phyloP scores from a whole-genome alignment of 2,113 vertebrate species.

The Apistogramma diplotaenia region DNA sequence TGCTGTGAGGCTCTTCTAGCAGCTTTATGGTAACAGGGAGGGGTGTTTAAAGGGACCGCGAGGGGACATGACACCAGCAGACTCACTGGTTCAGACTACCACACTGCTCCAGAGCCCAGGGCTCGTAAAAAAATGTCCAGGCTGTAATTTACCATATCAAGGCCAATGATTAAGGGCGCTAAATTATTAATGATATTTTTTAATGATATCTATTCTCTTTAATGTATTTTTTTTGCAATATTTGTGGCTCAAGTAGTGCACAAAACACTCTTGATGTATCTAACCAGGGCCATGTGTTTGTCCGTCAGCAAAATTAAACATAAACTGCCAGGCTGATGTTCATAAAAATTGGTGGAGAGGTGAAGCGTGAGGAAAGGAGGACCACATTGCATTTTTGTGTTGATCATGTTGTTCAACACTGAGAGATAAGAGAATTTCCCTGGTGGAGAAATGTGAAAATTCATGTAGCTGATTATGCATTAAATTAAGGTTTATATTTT shows the following conservation, averaged over 20 bases:
- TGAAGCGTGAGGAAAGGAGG: not conserved
- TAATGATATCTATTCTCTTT: no score
- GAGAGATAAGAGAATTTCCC: no score
- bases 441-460: not conserved
- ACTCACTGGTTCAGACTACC: not conserved
- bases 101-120: not conserved
- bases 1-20: slow-evolving; percentile 55
- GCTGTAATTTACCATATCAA: not conserved
- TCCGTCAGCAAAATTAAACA: not conserved
- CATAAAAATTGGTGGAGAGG: not conserved
- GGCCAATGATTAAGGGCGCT: no score
- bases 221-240: not conserved
- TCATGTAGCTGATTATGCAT: not conserved
- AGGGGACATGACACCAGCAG: slow-evolving; percentile 33
- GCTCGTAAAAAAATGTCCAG: not conserved
- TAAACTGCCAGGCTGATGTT: rapidly evolving
- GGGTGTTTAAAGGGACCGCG: slow-evolving; percentile 67
- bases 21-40: slow-evolving; percentile 67
- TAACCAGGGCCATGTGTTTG: not conserved
- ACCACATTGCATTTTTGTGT: not conserved
- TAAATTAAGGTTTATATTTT: not conserved
- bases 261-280: not conserved
- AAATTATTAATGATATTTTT: not conserved
- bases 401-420: not conserved
- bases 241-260: no score